A percentile compares a stretch with the other conserved stretches of the same genome.
Conservation (phyloP, 2,888 invertebrate species). For the Heliconius sara region DNA sequence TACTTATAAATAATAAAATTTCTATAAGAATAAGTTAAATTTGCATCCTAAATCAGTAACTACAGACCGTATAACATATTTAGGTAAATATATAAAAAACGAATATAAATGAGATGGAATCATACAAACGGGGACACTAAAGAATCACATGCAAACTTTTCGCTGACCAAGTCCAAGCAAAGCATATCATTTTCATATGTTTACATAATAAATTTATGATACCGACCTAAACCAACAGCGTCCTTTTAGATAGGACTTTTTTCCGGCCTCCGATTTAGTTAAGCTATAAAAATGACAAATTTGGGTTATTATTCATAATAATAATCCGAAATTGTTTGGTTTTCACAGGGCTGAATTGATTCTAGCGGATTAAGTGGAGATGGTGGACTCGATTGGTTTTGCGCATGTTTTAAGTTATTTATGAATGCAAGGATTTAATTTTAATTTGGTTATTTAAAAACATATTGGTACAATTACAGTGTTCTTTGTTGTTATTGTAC, state of each 20-base stretch:
- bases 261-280: constrained; percentile 36
- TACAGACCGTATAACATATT: neutral
- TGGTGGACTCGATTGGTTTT: neutral
- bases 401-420: neutral
- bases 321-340: constrained; percentile 26
- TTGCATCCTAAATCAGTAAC: neutral
- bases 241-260: constrained; percentile 38
- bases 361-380: constrained; percentile 10
- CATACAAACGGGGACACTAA: neutral
- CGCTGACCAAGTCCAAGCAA: constrained; percentile 28
- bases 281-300: constrained; percentile 39
- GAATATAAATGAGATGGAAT: constrained; percentile 2
- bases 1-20: neutral
- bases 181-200: constrained; percentile 65
- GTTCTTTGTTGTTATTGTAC: no score
- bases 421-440: neutral
- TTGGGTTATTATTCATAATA: constrained; percentile 31
- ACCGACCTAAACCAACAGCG: constrained; percentile 68
- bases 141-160: constrained; percentile 8
- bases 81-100: neutral
- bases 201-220: constrained; percentile 69
- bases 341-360: constrained; percentile 22
- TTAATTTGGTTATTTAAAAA: neutral
- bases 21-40: neutral
- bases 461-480: no score